Evolutionary conservation across 2,113 vertebrate genomes (phyloP).

Genomic region (Cavia porcellus): DNA sequence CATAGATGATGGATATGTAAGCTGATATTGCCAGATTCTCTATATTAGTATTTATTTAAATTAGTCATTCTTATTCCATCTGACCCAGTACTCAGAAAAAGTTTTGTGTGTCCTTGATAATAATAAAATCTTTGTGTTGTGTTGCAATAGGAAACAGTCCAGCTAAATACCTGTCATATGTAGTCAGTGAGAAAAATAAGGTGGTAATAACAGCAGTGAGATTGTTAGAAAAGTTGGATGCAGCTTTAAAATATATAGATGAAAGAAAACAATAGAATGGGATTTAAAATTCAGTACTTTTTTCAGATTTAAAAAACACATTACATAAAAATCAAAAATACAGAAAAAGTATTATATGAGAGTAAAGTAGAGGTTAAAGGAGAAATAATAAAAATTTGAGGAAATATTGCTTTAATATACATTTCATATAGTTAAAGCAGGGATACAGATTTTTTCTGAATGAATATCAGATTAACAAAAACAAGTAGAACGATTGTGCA

Average conservation of each 20-base stretch:
- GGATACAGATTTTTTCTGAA: background rate
- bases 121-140: background rate
- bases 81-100: background rate
- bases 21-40: background rate
- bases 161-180: background rate
- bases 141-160: background rate
- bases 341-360: background rate
- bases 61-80: background rate
- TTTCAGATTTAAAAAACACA: background rate
- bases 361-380: background rate
- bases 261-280: slow-evolving; percentile 15
- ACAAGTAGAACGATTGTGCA: background rate
- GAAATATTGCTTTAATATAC: slow-evolving; percentile 6
- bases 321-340: background rate
- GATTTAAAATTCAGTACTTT: background rate
- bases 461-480: background rate
- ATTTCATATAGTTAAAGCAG: slow-evolving; percentile 23
- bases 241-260: slow-evolving; percentile 32
- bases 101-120: background rate
- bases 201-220: background rate
- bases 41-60: slow-evolving; percentile 29
- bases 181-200: background rate
- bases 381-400: background rate
- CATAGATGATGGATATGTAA: background rate
- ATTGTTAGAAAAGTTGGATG: slow-evolving; percentile 20